phyloP scores from a whole-genome alignment of 2,113 vertebrate genomes.

The Hiodon tergisus region DNA sequence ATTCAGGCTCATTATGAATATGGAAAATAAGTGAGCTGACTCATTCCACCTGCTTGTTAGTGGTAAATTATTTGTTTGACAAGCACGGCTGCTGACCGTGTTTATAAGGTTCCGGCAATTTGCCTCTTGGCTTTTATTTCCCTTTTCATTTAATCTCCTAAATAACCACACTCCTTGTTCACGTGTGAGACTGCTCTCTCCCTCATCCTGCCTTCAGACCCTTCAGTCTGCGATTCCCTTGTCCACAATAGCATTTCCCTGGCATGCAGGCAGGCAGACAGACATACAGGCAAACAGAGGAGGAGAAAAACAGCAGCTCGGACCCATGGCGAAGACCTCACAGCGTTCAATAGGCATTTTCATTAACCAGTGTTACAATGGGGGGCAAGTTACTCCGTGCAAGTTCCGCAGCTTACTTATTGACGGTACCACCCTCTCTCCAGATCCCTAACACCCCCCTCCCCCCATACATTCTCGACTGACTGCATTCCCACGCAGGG shows the following conservation, averaged over 20 bases:
- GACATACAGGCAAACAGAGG: too few relatives aligned
- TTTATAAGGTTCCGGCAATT: conserved; percentile 9
- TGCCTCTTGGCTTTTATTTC: conserved; percentile 14
- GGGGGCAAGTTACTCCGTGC: not conserved
- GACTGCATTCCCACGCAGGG: not conserved
- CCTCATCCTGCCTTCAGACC: not conserved
- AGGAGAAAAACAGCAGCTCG: too few relatives aligned
- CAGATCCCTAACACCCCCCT: too few relatives aligned
- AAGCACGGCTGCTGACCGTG: not conserved
- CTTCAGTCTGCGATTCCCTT: too few relatives aligned
- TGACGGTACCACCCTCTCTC: not conserved
- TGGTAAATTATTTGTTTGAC: not conserved
- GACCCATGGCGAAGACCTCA: too few relatives aligned
- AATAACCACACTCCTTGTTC: not conserved
- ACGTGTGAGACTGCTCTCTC: not conserved
- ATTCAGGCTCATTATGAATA: not conserved
- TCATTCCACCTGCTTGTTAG: not conserved
- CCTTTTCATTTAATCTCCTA: conserved; percentile 8
- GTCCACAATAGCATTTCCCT: too few relatives aligned
- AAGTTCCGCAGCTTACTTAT: not conserved
- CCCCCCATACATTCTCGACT: not conserved
- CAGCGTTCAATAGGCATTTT: too few relatives aligned
- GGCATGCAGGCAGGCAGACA: too few relatives aligned
- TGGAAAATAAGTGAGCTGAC: not conserved
- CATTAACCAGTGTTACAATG: too few relatives aligned